Conservation (phyloP, 2,113 vertebrate species). For the Peromyscus californicus region DNA sequence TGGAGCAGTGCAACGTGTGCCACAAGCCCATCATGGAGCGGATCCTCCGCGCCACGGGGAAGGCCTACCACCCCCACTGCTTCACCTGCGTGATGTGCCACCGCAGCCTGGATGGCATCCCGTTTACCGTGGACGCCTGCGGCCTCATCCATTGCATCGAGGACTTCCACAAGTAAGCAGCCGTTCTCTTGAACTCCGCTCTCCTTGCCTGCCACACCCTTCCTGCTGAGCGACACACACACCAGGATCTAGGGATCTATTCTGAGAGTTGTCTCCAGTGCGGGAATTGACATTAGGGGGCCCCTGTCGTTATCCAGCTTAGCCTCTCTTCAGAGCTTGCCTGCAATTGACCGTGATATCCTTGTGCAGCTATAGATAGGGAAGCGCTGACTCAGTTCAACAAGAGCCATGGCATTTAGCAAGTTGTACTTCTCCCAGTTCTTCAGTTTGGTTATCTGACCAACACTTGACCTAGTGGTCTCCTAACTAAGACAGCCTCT, state of each 20-base stretch:
- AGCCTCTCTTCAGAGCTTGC: neutral
- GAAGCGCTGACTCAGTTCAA: neutral
- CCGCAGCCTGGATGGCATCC: slow-evolving; percentile 97
- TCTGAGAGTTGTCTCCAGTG: neutral
- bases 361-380: neutral
- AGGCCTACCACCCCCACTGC: slow-evolving; percentile 98
- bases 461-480: neutral
- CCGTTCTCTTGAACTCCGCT: neutral
- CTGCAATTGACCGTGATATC: neutral
- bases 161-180: slow-evolving; percentile 97
- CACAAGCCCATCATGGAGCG: slow-evolving; percentile 98
- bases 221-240: neutral
- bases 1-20: slow-evolving; percentile 97
- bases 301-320: neutral
- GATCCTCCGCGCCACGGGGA: slow-evolving; percentile 97
- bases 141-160: slow-evolving; percentile 99
- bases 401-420: neutral
- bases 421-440: neutral
- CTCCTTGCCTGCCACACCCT: neutral
- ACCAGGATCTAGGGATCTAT: neutral
- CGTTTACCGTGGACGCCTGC: slow-evolving; percentile 96
- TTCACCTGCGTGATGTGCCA: slow-evolving; percentile 98
- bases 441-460: neutral
- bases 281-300: neutral
- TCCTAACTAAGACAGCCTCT: neutral